phyloP scores from a whole-genome alignment of 2,888 invertebrate genomes.

The Brenthis ino region DNA sequence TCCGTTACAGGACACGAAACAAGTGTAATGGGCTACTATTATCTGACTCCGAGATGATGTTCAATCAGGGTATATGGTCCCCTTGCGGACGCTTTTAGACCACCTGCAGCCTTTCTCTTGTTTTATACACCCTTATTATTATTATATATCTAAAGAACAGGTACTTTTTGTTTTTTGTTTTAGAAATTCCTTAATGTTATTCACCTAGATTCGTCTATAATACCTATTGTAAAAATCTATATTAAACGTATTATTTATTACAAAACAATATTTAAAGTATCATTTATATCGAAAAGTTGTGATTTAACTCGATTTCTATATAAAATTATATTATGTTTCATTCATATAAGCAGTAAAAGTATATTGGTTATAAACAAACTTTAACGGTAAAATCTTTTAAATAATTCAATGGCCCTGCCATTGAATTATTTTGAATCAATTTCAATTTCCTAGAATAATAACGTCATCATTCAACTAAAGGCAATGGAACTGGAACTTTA shows the following conservation, averaged over 20 bases:
- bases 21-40: slow-evolving; percentile 13
- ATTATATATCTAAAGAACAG: neutral
- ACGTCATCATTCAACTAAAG: neutral
- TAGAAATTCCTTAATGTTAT: neutral
- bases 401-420: too few species aligned
- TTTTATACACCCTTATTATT: neutral
- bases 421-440: neutral
- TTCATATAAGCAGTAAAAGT: too few species aligned
- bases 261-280: too few species aligned
- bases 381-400: too few species aligned
- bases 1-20: neutral
- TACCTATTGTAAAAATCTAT: too few species aligned
- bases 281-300: too few species aligned
- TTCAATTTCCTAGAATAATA: neutral
- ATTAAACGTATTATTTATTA: too few species aligned
- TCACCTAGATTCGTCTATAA: too few species aligned
- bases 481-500: neutral
- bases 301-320: too few species aligned
- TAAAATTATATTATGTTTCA: too few species aligned
- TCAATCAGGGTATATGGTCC: slow-evolving; percentile 15
- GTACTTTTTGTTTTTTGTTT: neutral
- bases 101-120: slow-evolving; percentile 17
- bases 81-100: slow-evolving; percentile 11
- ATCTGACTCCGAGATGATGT: slow-evolving; percentile 18
- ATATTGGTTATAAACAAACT: too few species aligned